phyloP scores from a whole-genome alignment of 2,113 vertebrate species.

The Python bivittatus region DNA sequence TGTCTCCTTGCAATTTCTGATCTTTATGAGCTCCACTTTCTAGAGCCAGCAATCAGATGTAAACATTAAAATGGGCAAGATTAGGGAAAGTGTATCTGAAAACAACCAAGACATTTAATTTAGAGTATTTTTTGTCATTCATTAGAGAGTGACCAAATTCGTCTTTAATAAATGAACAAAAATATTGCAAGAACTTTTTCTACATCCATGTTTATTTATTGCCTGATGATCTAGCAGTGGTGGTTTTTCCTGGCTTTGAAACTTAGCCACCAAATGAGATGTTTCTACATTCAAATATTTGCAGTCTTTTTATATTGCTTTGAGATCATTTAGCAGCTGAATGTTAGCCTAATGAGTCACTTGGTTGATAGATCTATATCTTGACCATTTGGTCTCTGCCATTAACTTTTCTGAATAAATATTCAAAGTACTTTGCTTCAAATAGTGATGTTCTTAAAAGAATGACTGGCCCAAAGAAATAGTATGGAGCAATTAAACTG shows the following conservation, averaged over 20 bases:
- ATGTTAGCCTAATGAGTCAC: neutral
- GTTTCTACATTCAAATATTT: neutral
- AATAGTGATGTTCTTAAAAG: neutral
- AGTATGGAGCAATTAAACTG: neutral
- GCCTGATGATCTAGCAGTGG: neutral
- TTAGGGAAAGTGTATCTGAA: conserved; percentile 4
- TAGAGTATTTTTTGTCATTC: conserved; percentile 10
- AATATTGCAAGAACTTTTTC: conserved; percentile 8
- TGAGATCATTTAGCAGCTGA: neutral
- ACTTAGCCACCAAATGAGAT: neutral
- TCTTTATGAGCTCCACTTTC: conserved; percentile 4
- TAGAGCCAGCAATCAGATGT: neutral
- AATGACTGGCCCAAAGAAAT: neutral
- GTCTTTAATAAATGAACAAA: conserved; percentile 21
- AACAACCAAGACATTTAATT: conserved; percentile 15
- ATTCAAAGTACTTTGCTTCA: neutral
- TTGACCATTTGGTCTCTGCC: neutral
- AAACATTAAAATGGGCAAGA: neutral
- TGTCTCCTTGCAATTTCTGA: conserved; percentile 23
- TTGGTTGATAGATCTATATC: neutral
- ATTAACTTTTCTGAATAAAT: neutral
- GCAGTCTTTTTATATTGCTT: neutral
- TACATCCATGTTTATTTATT: neutral
- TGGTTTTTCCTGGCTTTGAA: neutral
- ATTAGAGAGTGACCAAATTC: conserved; percentile 10